Conservation (phyloP, 2,113 vertebrate species). For the Nematolebias whitei region DNA sequence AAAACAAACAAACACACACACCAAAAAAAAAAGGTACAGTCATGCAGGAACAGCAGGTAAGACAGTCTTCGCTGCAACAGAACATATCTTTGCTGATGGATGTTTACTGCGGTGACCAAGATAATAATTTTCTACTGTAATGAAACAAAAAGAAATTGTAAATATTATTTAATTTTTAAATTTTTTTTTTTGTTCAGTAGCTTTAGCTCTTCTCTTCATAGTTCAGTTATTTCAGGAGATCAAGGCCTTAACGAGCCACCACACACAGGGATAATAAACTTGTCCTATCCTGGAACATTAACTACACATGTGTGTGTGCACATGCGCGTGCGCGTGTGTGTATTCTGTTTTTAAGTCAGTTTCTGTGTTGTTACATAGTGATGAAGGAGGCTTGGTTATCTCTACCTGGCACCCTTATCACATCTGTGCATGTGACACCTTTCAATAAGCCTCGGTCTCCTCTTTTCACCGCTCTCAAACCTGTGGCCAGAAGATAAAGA, state of each 20-base stretch:
- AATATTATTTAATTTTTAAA: conserved; percentile 35
- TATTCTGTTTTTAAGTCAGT: conserved; percentile 58
- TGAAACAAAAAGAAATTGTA: conserved; percentile 37
- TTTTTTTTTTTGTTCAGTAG: too few relatives aligned
- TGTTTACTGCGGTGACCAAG: conserved; percentile 29
- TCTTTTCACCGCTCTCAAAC: conserved; percentile 43
- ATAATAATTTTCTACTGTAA: conserved; percentile 41
- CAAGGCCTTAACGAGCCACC: conserved; percentile 57
- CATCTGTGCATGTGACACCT: conserved; percentile 72
- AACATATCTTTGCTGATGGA: conserved; percentile 46
- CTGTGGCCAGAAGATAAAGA: conserved; percentile 33
- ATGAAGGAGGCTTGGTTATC: conserved; percentile 69
- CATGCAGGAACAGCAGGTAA: conserved; percentile 26
- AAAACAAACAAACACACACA: conserved; percentile 19
- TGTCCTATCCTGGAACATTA: conserved; percentile 51
- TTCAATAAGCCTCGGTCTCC: conserved; percentile 62
- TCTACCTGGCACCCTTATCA: conserved; percentile 66
- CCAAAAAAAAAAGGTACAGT: conserved; percentile 25
- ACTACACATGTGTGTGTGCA: conserved; percentile 14
- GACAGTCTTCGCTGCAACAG: conserved; percentile 26
- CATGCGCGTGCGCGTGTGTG: conserved; percentile 24
- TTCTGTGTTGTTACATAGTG: conserved; percentile 55
- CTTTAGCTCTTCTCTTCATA: conserved; percentile 48
- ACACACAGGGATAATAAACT: conserved; percentile 69
- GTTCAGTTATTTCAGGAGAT: conserved; percentile 62